Evolutionary conservation across 64 coral and sea anemone species (phyloP).

Genomic region (Anthopleura sola): DNA sequence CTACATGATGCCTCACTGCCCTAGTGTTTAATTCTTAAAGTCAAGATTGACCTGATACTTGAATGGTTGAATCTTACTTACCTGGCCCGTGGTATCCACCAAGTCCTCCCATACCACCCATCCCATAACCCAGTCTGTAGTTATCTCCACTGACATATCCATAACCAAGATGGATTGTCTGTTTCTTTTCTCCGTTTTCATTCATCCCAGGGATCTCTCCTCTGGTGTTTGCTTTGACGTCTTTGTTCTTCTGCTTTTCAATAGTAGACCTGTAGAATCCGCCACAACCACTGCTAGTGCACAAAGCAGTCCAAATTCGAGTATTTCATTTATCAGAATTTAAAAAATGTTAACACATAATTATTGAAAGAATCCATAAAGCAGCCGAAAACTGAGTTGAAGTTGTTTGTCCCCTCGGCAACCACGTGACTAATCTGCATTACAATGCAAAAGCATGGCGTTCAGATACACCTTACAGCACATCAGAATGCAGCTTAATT

Average conservation of each 20-base stretch:
- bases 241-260: neutral
- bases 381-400: no score
- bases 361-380: no score
- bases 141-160: slow-evolving; percentile 18
- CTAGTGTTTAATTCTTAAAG: no score
- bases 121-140: slow-evolving; percentile 73
- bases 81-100: slow-evolving; percentile 21
- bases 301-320: no score
- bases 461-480: no score
- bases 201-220: neutral
- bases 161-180: slow-evolving; percentile 1
- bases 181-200: slow-evolving; percentile 10
- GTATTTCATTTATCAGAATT: no score
- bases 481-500: no score
- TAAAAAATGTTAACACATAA: no score
- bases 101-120: slow-evolving; percentile 62
- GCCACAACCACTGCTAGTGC: slow-evolving; percentile 3
- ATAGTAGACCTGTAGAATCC: slow-evolving; percentile 17
- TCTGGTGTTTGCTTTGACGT: neutral
- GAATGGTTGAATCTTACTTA: neutral
- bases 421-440: no score
- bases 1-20: no score
- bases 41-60: neutral
- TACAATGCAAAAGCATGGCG: no score
- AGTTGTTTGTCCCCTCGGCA: no score